Evolutionary conservation across 2,888 invertebrate genomes (phyloP).

Genomic region (Chironomus tentans): DNA sequence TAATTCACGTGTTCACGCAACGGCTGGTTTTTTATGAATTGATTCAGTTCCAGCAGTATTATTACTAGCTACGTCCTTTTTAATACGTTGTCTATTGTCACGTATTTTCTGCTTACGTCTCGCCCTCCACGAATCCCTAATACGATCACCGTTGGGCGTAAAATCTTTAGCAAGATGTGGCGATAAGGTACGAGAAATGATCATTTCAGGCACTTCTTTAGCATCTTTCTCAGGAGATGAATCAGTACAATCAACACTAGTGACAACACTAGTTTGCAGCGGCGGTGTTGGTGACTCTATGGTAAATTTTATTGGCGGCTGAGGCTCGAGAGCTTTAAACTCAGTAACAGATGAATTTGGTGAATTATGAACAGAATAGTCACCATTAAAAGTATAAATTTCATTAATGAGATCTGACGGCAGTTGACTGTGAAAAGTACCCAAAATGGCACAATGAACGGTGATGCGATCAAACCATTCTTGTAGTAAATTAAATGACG

Average conservation of each 20-base stretch:
- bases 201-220: not conserved
- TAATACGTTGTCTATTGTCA: not conserved
- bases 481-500: constrained; percentile 81
- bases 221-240: constrained; percentile 4
- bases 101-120: constrained; percentile 34
- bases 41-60: not conserved
- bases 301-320: constrained; percentile 29
- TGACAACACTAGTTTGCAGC: not conserved
- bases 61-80: not conserved
- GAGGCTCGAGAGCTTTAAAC: constrained; percentile 36
- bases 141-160: constrained; percentile 38
- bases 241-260: constrained; percentile 15
- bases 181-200: not conserved
- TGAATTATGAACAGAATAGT: constrained; percentile 39
- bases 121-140: constrained; percentile 41
- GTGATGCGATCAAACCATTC: constrained; percentile 78
- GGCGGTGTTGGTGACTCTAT: not conserved
- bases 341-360: constrained; percentile 33
- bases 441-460: constrained; percentile 54
- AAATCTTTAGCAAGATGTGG: constrained; percentile 39
- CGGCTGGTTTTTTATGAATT: not conserved
- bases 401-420: constrained; percentile 63
- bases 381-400: constrained; percentile 59
- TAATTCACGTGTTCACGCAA: not conserved
- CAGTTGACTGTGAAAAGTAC: constrained; percentile 45